Base-by-base conservation (phyloP, 2,113 vertebrate genomes). In the Ceyx margarethae region DNA sequence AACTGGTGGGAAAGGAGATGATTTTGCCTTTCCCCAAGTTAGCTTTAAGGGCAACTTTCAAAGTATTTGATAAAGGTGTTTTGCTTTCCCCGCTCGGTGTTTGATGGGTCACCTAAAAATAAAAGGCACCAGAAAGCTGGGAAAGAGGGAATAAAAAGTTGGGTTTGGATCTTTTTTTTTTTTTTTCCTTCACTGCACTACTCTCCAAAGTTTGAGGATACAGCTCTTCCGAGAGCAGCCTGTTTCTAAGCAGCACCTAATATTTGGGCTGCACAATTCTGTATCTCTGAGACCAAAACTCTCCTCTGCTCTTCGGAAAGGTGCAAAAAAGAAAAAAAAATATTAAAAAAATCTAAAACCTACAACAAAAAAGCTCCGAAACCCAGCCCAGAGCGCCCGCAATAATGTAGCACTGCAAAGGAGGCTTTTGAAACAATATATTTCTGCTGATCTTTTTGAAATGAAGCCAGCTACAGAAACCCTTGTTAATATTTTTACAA, bases 401-500 rank as follows among this genome's bases (percentile, higher is more conserved):
- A 75, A 94, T 29, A 92, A 89, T 16, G 65, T 76, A 90, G 62
- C 72, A 9, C 81, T 81, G 94, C 86, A 87, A 78, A 93, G 74
- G 72, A 94, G 65, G 31, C 86, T 81, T 87, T 90, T 57, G 86
- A 85, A 96, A 95, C 91, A 96, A 92, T 78, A 23, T 93, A 95
- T 95, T 95, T 84, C 81, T 71, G 69, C 73, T 95, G 96, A 93
- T 95, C 85, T 93, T 71, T 77, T 95, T 94, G 92, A 96, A 97
- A 97, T 77, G 66, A 89, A 94, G 91, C 94, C 97, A 97, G 95
- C 74, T 57, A 91, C 88, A 72, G 93, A 33, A 33, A 96, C 87
- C 85, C 90, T 89, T 61, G 81, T 86, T 97, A 93, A 90, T 95
- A 97, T 97, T 97, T 96, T 95, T 96, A 92, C 86, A 94, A 91